Evolutionary conservation across 2,113 vertebrate species (phyloP), one percentile per base, ranked within the genome.

Genomic region (Phoxinus phoxinus): DNA sequence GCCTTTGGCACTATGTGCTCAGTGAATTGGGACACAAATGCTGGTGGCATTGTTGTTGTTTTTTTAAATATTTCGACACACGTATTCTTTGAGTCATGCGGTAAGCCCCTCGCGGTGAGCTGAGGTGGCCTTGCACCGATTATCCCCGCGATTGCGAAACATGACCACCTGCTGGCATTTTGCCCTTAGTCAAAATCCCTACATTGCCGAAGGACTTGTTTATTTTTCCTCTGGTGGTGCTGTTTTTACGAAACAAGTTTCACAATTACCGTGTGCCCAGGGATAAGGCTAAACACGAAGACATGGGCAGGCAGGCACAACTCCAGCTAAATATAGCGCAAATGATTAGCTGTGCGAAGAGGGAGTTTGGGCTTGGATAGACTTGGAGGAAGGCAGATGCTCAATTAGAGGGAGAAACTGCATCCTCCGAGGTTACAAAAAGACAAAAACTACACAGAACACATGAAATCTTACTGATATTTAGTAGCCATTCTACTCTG

Each of bases 191-290:
- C 53, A 63, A 73, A 53, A n/a, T 84, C 48, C 21, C 75, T 15
- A 3, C 23, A 23, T 76, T 44, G 44, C 56, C n/a, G 3, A 81
- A 58, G 48, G 58, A 87, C 75, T 69, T 84, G 69, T 81, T 87
- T 87, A 73, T 84, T 87, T 87, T 81, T 76, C 69, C 56, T 77
- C 37, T 48, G 51, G 63, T 59, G 67, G 44, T 69, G 48, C 69
- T 86, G 37, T 85, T 87, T 87, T 87, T 81, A 87, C 59, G 30
- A 81, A 84, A 78, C 82, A 74, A 5, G 2, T 17, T 79, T 63
- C 51, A 79, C 65, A 78, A 73, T 87, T 73, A 79, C 53, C 13
- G 44, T 73, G 75, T 74, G 81, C 41, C 51, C 53, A 83, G 75
- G 86, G 81, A 77, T 69, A 79, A 53, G 63, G 81, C 32, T 86